Conservation (phyloP, 2,888 invertebrate genomes). For the Microchrysa polita region DNA sequence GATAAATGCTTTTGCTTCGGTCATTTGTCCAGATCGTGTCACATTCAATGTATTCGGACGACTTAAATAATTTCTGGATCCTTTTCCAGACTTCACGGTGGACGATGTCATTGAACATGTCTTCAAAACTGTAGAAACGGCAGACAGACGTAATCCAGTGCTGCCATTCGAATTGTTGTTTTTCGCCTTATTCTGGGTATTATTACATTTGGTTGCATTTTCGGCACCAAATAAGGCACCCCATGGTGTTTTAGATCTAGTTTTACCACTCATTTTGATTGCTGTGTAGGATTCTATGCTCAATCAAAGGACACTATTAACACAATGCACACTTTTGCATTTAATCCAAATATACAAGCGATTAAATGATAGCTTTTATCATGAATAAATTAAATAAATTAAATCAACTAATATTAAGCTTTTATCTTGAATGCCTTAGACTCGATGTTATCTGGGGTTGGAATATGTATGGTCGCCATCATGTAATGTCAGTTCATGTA, state of each 20-base stretch:
- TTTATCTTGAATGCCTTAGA: too few relatives aligned
- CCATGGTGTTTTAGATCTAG: slow-evolving; percentile 21
- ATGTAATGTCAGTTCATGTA: too few relatives aligned
- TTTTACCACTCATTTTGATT: slow-evolving; percentile 36
- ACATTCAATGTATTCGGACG: slow-evolving; percentile 63
- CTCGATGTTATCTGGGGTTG: too few relatives aligned
- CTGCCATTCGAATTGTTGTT: slow-evolving; percentile 9
- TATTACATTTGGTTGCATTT: slow-evolving; percentile 16
- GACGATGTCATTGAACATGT: slow-evolving; percentile 13
- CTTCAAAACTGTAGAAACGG: slow-evolving; percentile 18
- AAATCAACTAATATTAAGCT: too few relatives aligned
- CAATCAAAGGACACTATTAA: too few relatives aligned
- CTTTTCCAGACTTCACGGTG: not conserved
- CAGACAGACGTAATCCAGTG: not conserved
- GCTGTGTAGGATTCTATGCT: too few relatives aligned
- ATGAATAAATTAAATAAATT: too few relatives aligned
- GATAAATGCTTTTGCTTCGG: slow-evolving; percentile 62
- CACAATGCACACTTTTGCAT: too few relatives aligned
- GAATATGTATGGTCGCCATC: too few relatives aligned
- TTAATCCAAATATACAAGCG: too few relatives aligned
- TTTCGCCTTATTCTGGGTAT: not conserved
- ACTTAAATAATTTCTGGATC: slow-evolving; percentile 19
- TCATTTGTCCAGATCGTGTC: slow-evolving; percentile 59
- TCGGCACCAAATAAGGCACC: slow-evolving; percentile 14
- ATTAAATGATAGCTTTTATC: too few relatives aligned